Evolutionary conservation across 2,113 vertebrate species (phyloP).

Genomic region (Centropristis striata): DNA sequence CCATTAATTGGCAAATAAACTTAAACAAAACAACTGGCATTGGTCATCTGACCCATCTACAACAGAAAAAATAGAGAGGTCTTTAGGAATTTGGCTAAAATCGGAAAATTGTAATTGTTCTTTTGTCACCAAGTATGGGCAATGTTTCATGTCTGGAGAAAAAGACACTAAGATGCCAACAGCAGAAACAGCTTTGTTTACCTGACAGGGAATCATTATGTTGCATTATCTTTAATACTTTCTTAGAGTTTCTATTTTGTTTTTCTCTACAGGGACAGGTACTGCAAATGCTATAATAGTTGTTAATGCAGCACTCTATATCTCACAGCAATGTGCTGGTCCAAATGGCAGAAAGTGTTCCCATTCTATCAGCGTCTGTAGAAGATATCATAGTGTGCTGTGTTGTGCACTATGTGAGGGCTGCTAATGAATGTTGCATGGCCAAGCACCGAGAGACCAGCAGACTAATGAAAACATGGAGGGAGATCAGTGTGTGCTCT

Average conservation of each 20-base stretch:
- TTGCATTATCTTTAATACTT: neutral
- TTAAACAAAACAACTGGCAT: no score
- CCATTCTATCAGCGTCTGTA: conserved; percentile 32
- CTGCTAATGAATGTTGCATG: conserved; percentile 72
- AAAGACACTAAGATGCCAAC: no score
- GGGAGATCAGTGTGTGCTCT: conserved; percentile 55
- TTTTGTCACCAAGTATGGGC: no score
- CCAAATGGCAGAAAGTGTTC: conserved; percentile 46
- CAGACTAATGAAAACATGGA: conserved; percentile 65
- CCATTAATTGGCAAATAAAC: no score
- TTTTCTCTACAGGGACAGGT: neutral
- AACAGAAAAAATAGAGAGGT: no score
- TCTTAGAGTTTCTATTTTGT: neutral
- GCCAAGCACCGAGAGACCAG: conserved; percentile 52
- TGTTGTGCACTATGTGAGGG: conserved; percentile 49
- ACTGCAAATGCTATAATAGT: neutral
- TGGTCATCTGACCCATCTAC: no score
- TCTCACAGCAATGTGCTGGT: conserved; percentile 2
- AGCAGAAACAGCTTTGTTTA: neutral
- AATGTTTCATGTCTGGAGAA: no score
- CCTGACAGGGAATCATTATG: neutral
- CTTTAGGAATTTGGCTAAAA: no score
- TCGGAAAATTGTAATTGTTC: no score
- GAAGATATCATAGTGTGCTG: conserved; percentile 50
- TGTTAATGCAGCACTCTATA: conserved; percentile 5